Evolutionary conservation across 1,140 invertebrate species (phyloP).

Genomic region (Drusus annulatus): DNA sequence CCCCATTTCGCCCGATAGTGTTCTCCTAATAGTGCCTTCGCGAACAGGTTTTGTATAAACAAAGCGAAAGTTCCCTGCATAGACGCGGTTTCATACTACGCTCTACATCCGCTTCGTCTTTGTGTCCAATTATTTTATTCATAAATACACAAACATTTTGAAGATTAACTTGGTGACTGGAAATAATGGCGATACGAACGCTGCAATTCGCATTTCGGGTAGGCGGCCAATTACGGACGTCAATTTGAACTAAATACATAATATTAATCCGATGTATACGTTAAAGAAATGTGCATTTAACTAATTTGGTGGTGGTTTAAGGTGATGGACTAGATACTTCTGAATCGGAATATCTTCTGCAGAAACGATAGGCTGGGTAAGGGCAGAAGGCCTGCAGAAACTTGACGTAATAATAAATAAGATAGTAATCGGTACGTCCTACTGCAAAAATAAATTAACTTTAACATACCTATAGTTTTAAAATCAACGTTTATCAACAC

Average conservation of each 20-base stretch:
- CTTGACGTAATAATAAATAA: too few relatives aligned
- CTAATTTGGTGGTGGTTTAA: neutral
- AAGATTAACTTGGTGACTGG: neutral
- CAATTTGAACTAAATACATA: constrained; percentile 17
- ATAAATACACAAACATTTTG: constrained; percentile 20
- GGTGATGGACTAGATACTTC: neutral
- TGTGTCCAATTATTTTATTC: constrained; percentile 33
- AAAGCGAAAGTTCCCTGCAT: constrained; percentile 15
- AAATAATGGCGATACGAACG: neutral
- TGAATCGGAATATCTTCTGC: neutral
- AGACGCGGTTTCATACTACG: neutral
- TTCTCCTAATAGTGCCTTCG: neutral
- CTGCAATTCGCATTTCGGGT: constrained; percentile 4
- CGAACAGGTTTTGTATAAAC: neutral
- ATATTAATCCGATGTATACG: neutral
- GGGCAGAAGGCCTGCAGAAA: too few relatives aligned
- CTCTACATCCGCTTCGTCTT: constrained; percentile 35
- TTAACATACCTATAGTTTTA: too few relatives aligned
- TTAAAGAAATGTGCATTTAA: neutral
- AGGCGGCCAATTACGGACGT: neutral
- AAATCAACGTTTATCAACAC: too few relatives aligned
- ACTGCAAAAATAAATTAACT: too few relatives aligned
- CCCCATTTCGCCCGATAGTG: too few relatives aligned
- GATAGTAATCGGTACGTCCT: too few relatives aligned
- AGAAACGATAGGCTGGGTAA: too few relatives aligned